These are phyloP conservation scores for Bicyclus anynana DNA, from an alignment of 1,140 invertebrate genomes.

Conservation along the genomic window DNA sequence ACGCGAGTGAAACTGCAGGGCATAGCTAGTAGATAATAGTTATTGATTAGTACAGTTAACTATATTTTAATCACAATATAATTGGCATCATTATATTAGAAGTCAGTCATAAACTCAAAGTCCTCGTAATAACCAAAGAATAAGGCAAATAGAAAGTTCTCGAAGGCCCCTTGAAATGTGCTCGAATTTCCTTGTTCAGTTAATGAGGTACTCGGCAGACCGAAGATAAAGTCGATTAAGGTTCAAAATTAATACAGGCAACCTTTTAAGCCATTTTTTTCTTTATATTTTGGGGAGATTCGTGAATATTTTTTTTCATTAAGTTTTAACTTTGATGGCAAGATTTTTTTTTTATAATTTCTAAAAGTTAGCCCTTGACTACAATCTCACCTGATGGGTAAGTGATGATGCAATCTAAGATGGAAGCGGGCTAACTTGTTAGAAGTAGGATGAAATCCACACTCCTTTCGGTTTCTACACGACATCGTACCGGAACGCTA, in stretches of 20 bases:
- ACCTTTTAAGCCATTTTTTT: conserved; percentile 9
- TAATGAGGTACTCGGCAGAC: conserved; percentile 22
- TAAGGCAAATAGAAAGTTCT: conserved; percentile 24
- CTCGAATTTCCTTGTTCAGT: conserved; percentile 22
- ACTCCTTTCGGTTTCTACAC: too few species aligned
- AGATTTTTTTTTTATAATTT: too few species aligned
- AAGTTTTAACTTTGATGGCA: too few species aligned
- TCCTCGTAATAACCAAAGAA: conserved; percentile 6
- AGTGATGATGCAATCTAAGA: too few species aligned
- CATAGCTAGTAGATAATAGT: too few species aligned
- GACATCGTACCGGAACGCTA: too few species aligned
- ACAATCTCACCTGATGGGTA: too few species aligned
- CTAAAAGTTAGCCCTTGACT: too few species aligned
- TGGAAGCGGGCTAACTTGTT: too few species aligned
- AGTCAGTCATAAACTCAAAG: background rate
- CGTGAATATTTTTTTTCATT: background rate
- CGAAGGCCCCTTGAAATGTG: conserved; percentile 20
- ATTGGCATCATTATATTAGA: background rate
- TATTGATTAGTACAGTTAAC: background rate
- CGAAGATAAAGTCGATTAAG: conserved; percentile 30
- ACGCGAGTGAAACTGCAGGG: too few species aligned
- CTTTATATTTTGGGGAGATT: background rate
- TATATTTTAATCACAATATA: background rate
- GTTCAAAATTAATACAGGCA: conserved; percentile 18
- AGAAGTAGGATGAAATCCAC: too few species aligned